Percentiles rank a stretch among this genome's conserved stretches.
These are phyloP conservation scores for Malurus splendens DNA, from an alignment of 2,797 vertebrate species.

Conservation along the genomic window DNA sequence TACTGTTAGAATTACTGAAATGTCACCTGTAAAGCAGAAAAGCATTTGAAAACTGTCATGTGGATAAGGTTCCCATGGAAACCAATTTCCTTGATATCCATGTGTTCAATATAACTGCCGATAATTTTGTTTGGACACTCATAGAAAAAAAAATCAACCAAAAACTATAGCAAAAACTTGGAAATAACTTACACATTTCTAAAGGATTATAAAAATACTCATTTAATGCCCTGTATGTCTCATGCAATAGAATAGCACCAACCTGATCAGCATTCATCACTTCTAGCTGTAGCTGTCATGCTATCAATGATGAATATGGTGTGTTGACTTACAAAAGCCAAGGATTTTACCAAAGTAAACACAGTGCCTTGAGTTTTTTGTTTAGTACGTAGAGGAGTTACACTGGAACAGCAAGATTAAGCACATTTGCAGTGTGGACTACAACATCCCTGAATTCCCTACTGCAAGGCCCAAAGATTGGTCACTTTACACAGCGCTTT, in stretches of 20 bases:
- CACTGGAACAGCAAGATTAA: neutral
- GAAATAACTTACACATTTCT: neutral
- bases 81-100: constrained; percentile 44
- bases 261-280: neutral
- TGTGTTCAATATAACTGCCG: constrained; percentile 11
- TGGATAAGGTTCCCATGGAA: constrained; percentile 62
- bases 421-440: neutral
- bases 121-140: constrained; percentile 20
- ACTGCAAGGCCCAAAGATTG: neutral
- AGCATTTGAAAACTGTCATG: constrained; percentile 44
- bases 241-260: neutral
- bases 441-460: neutral
- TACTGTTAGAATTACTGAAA: constrained; percentile 51
- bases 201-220: neutral
- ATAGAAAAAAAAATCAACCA: neutral
- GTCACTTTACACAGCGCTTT: neutral
- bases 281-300: neutral
- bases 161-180: neutral
- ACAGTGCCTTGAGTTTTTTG: neutral
- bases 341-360: neutral
- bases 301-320: accelerated
- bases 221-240: neutral
- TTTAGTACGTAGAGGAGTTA: neutral
- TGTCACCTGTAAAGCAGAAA: constrained; percentile 57
- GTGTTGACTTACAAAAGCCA: neutral